Percentiles rank a stretch among this genome's conserved stretches.
Evolutionary conservation across 2,888 invertebrate species (phyloP).

Genomic region (Leptarthrus brevirostris): DNA sequence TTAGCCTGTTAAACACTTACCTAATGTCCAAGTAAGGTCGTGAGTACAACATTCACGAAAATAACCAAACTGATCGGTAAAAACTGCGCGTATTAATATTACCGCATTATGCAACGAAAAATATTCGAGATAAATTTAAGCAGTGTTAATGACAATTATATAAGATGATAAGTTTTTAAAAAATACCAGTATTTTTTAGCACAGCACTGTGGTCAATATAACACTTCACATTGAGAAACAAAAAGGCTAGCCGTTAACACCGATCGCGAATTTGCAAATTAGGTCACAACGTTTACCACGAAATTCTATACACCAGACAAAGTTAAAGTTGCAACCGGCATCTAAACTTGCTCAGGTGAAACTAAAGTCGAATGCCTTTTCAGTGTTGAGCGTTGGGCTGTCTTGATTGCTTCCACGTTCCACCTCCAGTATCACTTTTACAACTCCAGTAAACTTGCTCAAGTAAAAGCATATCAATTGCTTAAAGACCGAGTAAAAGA

Average conservation of each 20-base stretch:
- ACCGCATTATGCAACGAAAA: constrained; percentile 24
- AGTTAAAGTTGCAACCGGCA: constrained; percentile 6
- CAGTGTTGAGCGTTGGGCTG: background rate
- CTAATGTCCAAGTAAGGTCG: too few species aligned
- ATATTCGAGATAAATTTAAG: constrained; percentile 6
- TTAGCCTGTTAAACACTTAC: too few species aligned
- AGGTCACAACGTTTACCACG: constrained; percentile 12
- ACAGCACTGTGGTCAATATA: background rate
- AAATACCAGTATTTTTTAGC: constrained; percentile 35
- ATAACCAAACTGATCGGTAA: background rate
- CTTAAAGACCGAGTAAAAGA: constrained; percentile 37
- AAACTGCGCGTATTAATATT: background rate
- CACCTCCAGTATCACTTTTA: constrained; percentile 33
- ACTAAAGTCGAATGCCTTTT: constrained; percentile 10
- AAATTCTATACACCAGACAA: background rate
- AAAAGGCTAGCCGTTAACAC: constrained; percentile 1
- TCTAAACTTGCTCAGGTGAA: constrained; percentile 31
- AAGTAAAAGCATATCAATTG: constrained; percentile 41
- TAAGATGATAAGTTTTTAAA: background rate
- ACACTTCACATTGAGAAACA: constrained; percentile 23
- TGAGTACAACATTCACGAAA: background rate
- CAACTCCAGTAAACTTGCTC: constrained; percentile 17
- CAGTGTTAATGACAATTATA: constrained; percentile 17
- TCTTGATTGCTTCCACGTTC: constrained; percentile 29
- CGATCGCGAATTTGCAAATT: constrained; percentile 28